Conservation (phyloP, 2,113 vertebrate species). For the Mesocricetus auratus region DNA sequence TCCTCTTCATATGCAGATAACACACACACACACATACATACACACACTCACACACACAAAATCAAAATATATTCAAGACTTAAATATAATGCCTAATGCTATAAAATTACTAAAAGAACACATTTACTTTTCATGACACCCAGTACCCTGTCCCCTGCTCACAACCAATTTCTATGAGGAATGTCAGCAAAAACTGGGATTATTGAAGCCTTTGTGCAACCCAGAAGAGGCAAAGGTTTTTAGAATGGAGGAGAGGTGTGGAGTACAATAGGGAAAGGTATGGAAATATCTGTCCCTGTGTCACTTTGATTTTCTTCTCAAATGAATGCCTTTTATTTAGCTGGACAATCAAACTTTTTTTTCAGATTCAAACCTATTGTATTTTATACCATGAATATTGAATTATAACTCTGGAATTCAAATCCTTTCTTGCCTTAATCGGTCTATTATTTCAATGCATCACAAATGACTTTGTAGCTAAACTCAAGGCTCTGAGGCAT, state of each 20-base stretch:
- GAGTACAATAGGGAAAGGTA: not conserved
- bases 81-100: not conserved
- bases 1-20: not conserved
- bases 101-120: not conserved
- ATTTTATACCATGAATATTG: constrained; percentile 75
- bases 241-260: not conserved
- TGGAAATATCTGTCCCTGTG: not conserved
- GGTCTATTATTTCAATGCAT: constrained; percentile 80
- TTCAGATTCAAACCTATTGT: not conserved
- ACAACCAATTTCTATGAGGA: not conserved
- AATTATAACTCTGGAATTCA: constrained; percentile 72
- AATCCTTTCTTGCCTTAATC: constrained; percentile 78
- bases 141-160: not conserved
- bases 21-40: not conserved
- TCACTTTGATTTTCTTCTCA: not conserved
- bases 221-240: not conserved
- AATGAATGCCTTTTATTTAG: constrained; percentile 72
- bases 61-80: not conserved
- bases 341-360: constrained; percentile 23
- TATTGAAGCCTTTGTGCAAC: not conserved
- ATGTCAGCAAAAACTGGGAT: not conserved
- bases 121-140: constrained; percentile 10
- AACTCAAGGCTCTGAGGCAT: constrained; percentile 76
- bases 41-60: not conserved
- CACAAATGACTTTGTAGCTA: constrained; percentile 82